Conservation (phyloP, 2,888 invertebrate genomes). For the Allophyes oxyacanthae region DNA sequence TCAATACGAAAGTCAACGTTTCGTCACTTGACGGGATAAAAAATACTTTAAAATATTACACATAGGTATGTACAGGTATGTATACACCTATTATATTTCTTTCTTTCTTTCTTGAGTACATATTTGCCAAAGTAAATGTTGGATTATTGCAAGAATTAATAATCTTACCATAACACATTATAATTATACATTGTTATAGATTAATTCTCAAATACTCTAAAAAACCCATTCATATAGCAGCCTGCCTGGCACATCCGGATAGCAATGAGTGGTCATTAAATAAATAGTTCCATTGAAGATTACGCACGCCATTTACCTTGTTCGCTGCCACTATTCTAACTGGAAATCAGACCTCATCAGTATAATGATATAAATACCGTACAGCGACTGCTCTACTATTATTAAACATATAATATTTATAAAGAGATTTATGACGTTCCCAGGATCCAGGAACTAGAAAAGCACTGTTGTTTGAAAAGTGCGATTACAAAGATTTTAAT, state of each 20-base stretch:
- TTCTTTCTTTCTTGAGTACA: no score
- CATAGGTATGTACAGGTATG: no score
- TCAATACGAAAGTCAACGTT: no score
- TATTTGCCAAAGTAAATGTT: no score
- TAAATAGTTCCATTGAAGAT: slow-evolving; percentile 50
- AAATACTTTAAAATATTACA: no score
- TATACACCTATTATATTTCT: no score
- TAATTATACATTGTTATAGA: neutral
- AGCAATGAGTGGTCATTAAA: slow-evolving; percentile 49
- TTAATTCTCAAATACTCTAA: slow-evolving; percentile 1
- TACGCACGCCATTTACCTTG: slow-evolving; percentile 49
- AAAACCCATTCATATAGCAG: slow-evolving; percentile 12
- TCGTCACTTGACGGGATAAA: no score
- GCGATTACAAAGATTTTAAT: no score
- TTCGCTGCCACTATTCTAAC: slow-evolving; percentile 37
- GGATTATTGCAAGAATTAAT: no score
- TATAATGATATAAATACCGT: slow-evolving; percentile 49
- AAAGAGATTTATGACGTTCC: slow-evolving; percentile 17
- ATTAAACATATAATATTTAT: slow-evolving; percentile 1
- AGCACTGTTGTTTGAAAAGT: neutral
- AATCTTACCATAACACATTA: no score
- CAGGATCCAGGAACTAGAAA: slow-evolving; percentile 7
- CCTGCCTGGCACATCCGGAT: slow-evolving; percentile 47
- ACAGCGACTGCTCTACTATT: slow-evolving; percentile 16
- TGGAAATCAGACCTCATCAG: slow-evolving; percentile 48